Evolutionary conservation across 2,888 invertebrate genomes (phyloP), one percentile per base, ranked within the genome.

Genomic region (Limnephilus auricula): DNA sequence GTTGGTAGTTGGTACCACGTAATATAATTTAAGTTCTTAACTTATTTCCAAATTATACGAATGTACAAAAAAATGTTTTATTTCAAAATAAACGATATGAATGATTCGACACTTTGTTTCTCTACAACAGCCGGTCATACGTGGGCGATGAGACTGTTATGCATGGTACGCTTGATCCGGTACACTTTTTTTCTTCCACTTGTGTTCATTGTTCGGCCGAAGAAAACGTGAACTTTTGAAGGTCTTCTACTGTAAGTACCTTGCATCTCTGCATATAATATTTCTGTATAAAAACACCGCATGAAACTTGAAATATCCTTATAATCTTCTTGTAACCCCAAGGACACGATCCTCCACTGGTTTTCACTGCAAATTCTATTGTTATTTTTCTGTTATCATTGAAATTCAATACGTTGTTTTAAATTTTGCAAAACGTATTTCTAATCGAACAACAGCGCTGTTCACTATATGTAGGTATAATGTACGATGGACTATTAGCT

Each of bases 221-320:
- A 82, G 82, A 82, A 82, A 82, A 82, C 82, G 82, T 82, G 82
- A 82, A 82, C 82, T 82, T 82, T 25, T n/a, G 82, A 82, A 82
- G 82, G 82, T 34, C 82, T 15, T 32, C 34, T 18, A 65, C 65
- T n/a, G 6, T 25, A 2, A 9, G 25, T 65, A 25, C 65, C 65
- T n/a, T 65, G 25, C 65, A 65, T n/a, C 65, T n/a, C 65, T n/a
- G 25, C n/a, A 25, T 65, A 5, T 25, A 65, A 9, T 65, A 65
- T 65, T 25, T n/a, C 65, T 65, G 13, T 5, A 50, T 18, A 65
- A 25, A 65, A 65, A n/a, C 25, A 25, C 65, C 5, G 25, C 25
- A n/a, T 65, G 6, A 65, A 65, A 65, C 65, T n/a, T 65, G 4
- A 65, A 65, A 65, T n/a, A 65, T 65, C 25, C 25, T 65, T 65